Evolutionary conservation across 2,888 invertebrate genomes (phyloP), one percentile per base, ranked within the genome.

Genomic region (Mayetiola destructor): DNA sequence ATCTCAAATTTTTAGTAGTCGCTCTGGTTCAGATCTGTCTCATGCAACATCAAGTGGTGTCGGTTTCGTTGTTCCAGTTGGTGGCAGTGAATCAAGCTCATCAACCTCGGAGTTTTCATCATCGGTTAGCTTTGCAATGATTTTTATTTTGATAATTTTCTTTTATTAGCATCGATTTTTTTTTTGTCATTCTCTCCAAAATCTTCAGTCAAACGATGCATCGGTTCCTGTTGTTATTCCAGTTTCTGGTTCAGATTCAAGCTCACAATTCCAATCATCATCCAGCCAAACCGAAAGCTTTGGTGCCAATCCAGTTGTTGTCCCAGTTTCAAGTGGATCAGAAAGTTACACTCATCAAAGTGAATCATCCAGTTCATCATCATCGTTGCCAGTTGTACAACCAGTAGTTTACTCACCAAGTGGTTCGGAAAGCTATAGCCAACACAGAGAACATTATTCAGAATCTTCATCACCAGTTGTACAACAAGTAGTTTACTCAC

Each of bases 31-130:
- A 8, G 8, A 32, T 9, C 9, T 5, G 9, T 3, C 39, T 9
- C 39, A 40, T 6, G n/a, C 4, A 6, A 10, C 37, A 10, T 37
- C 39, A 18, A 10, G 39, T 10, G 20, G 20, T 40, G 39, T 40
- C 4, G 20, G 20, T 18, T 40, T 12, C 42, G 60, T 64, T 10
- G 63, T 66, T 55, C 65, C 65, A 4, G 60, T 65, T 64, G 63
- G 14, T 36, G 54, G 54, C 9, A 21, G 36, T 21, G 32, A 10
- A 48, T 48, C 48, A n/a, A 16, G 16, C 10, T 48, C 23, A 37
- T 37, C 37, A 9, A 12, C 37, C n/a, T 37, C 37, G 4, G 37
- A 37, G 14, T 37, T 37, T 12, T 4, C n/a, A 9, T 9, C 32
- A 37, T 12, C 37, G 37, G 37, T 37, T 37, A 14, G 37, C 10